Percentiles rank a stretch among this genome's conserved stretches.
These are phyloP conservation scores for Siderastrea siderea DNA, from an alignment of 92 coral and sea anemone genomes.

Conservation along the genomic window DNA sequence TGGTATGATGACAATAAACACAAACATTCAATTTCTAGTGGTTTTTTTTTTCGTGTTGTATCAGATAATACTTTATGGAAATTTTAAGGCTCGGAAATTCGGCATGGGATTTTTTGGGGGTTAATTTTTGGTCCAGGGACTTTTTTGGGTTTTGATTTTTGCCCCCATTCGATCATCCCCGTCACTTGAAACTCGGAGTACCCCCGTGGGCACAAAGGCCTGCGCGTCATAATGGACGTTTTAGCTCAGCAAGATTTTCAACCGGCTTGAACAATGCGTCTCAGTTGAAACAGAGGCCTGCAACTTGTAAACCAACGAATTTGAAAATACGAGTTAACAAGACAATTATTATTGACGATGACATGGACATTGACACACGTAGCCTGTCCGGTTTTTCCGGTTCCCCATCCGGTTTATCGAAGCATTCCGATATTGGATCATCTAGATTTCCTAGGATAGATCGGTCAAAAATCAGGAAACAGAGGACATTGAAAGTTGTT, in stretches of 20 bases:
- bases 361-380: neutral
- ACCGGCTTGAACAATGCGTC: neutral
- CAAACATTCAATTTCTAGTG: too few species aligned
- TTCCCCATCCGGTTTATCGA: neutral
- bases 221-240: neutral
- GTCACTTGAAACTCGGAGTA: too few species aligned
- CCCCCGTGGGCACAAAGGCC: too few species aligned
- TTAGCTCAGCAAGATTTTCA: neutral
- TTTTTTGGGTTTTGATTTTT: too few species aligned
- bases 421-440: neutral
- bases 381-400: neutral
- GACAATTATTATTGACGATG: neutral
- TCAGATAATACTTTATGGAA: too few species aligned
- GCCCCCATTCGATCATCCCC: too few species aligned
- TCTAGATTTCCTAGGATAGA: neutral
- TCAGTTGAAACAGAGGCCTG: neutral
- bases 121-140: too few species aligned
- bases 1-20: too few species aligned
- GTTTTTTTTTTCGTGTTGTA: too few species aligned
- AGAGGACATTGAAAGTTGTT: neutral
- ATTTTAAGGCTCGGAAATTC: too few species aligned
- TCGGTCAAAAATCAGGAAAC: neutral
- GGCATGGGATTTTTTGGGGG: too few species aligned
- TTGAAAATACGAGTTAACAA: constrained; percentile 10
- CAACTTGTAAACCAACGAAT: neutral